Base-by-base conservation (phyloP, 2,888 invertebrate genomes). In the Pterostichus madidus region DNA sequence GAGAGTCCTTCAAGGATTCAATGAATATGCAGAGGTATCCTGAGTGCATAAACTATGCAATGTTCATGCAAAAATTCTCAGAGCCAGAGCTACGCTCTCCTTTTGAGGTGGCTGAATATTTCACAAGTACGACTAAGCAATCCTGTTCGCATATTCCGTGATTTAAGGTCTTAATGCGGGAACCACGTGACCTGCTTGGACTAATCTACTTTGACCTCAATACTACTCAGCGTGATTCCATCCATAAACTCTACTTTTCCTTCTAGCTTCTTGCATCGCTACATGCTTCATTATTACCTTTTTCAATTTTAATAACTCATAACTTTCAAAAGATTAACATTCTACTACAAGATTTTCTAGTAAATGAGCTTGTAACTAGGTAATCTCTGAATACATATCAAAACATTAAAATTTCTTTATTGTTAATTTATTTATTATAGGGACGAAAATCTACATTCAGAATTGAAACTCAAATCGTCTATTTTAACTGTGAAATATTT, bases 21-120 rank as follows among this genome's bases (percentile, higher is more conserved):
- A 80, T 80, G 80, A 80, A 80, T 80, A 80, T 80, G 80, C 64
- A 80, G 64, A 10, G 13, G 52, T 46, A 80, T 68, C 31, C 68
- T 71, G 44, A 71, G n/a, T 80, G 68, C 80, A 80, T 80, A 80
- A 80, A 80, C 64, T 80, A 80, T 80, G 80, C 68, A 80, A 32
- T 17, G 24, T 64, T 80, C 80, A 80, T 80, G 80, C 80, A 80
- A 80, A 80, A 80, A 80, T 80, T 52, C 49, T 35, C 3, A 35
- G 32, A 17, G 77, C 44, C 59, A 10, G 7, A 17, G 24, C 24
- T 24, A 24, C 24, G 24, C 24, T 24, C 44, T 39, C 59, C 77
- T 64, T 39, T 56, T 35, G 24, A 79, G 79, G 31, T 31, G 31
- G n/a, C 68, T 80, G 80, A 80, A 80, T 80, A 80, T 80, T 80